These are phyloP conservation scores for Vesta saturnalis DNA, from an alignment of 2,888 invertebrate species.

Conservation along the genomic window DNA sequence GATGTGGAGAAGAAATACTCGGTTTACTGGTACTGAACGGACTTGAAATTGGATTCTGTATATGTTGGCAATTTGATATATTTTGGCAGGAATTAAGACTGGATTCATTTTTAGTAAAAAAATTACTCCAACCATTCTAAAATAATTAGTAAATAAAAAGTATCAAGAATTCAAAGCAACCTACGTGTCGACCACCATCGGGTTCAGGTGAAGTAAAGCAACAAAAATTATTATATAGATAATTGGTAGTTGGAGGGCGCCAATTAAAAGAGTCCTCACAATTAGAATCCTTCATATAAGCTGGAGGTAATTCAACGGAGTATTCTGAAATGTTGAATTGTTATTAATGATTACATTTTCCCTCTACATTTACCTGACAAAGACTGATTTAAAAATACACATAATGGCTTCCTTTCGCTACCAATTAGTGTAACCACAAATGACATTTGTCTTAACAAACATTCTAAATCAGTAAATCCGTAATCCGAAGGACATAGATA, in stretches of 20 bases:
- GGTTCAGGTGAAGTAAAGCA: conserved; percentile 38
- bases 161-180: too few relatives aligned
- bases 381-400: conserved; percentile 63
- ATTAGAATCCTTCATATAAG: too few relatives aligned
- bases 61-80: conserved; percentile 40
- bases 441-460: conserved; percentile 55
- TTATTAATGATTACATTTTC: too few relatives aligned
- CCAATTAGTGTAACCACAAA: conserved; percentile 56
- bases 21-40: conserved; percentile 46
- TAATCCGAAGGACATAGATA: conserved; percentile 53
- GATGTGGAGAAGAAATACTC: conserved; percentile 55
- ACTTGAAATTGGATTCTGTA: conserved; percentile 48
- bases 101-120: conserved; percentile 57
- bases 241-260: conserved; percentile 49
- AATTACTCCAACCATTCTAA: conserved; percentile 52
- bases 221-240: conserved; percentile 12
- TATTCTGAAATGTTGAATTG: too few relatives aligned
- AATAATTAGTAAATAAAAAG: too few relatives aligned
- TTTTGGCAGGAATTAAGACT: conserved; percentile 50
- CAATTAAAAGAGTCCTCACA: conserved; percentile 40
- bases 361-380: conserved; percentile 64
- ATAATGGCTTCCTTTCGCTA: conserved; percentile 60
- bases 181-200: too few relatives aligned
- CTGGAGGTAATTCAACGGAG: too few relatives aligned
- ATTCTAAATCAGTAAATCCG: conserved; percentile 54